phyloP scores from a whole-genome alignment of 92 coral and sea anemone species.

The Palythoa grandiflora region DNA sequence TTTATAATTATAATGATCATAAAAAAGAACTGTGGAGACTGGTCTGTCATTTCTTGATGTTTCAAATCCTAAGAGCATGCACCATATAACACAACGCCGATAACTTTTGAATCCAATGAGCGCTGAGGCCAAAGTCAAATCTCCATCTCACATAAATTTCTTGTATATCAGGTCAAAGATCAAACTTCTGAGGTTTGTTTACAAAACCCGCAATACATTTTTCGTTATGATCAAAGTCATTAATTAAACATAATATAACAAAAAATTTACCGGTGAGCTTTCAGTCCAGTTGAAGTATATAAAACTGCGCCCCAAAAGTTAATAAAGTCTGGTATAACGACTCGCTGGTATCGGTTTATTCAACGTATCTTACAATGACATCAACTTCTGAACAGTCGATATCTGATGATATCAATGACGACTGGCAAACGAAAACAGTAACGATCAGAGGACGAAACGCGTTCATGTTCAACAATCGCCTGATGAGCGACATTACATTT shows the following conservation, averaged over 20 bases:
- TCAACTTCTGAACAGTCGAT: background rate
- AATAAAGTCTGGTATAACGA: background rate
- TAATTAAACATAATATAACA: constrained; percentile 19
- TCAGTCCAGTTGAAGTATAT: background rate
- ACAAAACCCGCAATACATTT: constrained; percentile 10
- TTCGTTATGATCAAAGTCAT: background rate
- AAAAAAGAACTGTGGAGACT: no score
- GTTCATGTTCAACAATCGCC: constrained; percentile 43
- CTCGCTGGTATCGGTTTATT: background rate
- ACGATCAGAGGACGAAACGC: constrained; percentile 32
- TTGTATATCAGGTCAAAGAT: background rate
- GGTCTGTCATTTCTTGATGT: no score
- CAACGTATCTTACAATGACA: background rate
- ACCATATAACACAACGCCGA: background rate
- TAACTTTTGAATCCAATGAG: background rate
- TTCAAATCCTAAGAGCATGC: background rate
- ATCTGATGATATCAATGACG: background rate
- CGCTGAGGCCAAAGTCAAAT: background rate
- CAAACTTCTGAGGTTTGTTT: background rate
- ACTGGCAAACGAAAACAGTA: constrained; percentile 39
- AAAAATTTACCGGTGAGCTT: background rate
- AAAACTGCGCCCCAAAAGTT: background rate
- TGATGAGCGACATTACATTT: constrained; percentile 41
- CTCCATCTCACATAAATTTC: background rate
- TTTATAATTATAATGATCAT: no score